These are phyloP conservation scores for Holotrichia oblita DNA, from an alignment of 1,140 invertebrate species.

Conservation along the genomic window DNA sequence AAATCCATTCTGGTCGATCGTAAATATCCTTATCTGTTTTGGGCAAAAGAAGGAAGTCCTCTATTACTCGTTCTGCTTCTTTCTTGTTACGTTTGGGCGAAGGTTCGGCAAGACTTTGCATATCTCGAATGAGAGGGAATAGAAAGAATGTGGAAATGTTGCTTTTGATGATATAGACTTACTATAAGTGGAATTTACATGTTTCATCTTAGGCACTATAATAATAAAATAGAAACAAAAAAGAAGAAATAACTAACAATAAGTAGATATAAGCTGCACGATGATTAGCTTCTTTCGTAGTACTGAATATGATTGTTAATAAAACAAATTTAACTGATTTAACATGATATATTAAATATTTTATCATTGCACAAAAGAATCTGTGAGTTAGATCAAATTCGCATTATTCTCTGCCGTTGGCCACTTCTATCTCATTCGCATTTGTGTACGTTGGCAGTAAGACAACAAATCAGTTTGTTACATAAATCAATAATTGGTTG, in stretches of 20 bases:
- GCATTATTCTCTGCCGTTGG: neutral
- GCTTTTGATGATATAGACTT: neutral
- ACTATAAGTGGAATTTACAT: neutral
- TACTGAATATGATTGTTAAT: no score
- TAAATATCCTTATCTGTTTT: conserved; percentile 36
- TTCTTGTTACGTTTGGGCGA: neutral
- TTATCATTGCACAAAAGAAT: neutral
- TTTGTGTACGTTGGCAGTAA: neutral
- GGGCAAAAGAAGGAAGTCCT: neutral
- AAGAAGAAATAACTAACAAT: no score
- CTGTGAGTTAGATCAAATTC: no score
- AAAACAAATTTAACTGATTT: no score
- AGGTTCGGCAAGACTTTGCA: neutral
- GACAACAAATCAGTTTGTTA: neutral
- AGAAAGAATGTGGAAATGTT: neutral
- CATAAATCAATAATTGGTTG: neutral
- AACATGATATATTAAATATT: no score
- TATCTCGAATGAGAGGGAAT: neutral
- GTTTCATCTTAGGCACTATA: neutral
- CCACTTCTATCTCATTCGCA: neutral
- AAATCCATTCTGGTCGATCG: conserved; percentile 25
- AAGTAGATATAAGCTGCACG: no score
- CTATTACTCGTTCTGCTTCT: neutral
- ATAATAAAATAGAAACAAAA: conserved; percentile 16
- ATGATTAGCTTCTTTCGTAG: no score